These are phyloP conservation scores for Microcebus tavaratra DNA, from an alignment of 2,113 vertebrate species.

Conservation along the genomic window DNA sequence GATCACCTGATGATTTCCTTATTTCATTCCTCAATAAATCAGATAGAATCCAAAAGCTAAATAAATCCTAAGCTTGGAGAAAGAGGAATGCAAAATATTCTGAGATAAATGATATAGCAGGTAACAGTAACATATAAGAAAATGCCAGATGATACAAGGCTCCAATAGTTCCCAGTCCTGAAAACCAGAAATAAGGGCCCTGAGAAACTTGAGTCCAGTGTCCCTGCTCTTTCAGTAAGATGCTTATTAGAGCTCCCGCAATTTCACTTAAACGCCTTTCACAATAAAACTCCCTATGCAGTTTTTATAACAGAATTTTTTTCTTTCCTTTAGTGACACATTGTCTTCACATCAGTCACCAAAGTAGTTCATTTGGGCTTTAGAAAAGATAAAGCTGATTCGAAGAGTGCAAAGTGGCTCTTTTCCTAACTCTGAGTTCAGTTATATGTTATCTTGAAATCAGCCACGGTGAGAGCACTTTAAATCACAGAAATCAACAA, in stretches of 20 bases:
- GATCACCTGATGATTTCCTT: not conserved
- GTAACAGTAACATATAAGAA: not conserved
- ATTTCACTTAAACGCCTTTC: not conserved
- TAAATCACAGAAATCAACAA: not conserved
- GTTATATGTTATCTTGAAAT: not conserved
- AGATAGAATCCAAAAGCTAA: not conserved
- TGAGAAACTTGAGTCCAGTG: not conserved
- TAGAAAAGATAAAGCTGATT: slow-evolving; percentile 2
- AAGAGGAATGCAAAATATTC: slow-evolving; percentile 4
- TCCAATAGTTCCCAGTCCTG: not conserved
- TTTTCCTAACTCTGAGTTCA: slow-evolving; percentile 13
- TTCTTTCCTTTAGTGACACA: not conserved
- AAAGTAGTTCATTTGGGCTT: not conserved
- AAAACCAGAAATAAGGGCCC: not conserved
- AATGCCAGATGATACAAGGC: not conserved
- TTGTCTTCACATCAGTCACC: not conserved
- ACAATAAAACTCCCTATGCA: not conserved
- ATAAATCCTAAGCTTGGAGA: slow-evolving; percentile 11
- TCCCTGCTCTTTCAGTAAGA: not conserved
- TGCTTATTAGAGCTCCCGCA: not conserved
- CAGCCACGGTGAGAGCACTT: not conserved
- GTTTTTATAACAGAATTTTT: not conserved
- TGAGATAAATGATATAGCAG: not conserved
- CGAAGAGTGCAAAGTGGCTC: not conserved
- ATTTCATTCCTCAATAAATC: slow-evolving; percentile 40